A percentile compares a stretch with the other conserved stretches of the same genome.
Evolutionary conservation across 2,113 vertebrate genomes (phyloP).

Genomic region (Caranx melampygus): DNA sequence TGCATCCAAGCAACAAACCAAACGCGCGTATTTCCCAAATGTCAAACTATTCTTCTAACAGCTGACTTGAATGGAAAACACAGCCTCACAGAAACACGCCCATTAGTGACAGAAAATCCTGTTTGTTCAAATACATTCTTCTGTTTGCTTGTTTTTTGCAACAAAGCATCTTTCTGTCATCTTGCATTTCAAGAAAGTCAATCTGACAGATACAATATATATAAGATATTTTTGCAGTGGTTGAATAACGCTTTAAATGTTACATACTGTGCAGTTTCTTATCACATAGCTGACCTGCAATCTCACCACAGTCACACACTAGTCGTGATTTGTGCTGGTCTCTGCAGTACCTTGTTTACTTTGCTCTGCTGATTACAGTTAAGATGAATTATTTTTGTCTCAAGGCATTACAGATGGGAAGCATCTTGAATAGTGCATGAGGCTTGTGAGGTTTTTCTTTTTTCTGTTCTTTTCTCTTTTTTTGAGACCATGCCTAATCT

Average conservation of each 20-base stretch:
- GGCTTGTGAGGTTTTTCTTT: constrained; percentile 36
- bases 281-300: constrained; percentile 20
- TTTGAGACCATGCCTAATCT: constrained; percentile 44
- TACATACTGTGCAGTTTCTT: constrained; percentile 11
- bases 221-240: constrained; percentile 5
- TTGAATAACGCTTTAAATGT: constrained; percentile 1
- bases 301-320: constrained; percentile 17
- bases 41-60: background rate
- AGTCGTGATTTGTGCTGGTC: constrained; percentile 21
- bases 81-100: background rate
- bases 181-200: constrained; percentile 7
- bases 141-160: constrained; percentile 16
- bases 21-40: background rate
- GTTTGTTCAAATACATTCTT: constrained; percentile 18
- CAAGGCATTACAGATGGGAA: constrained; percentile 59
- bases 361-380: constrained; percentile 49
- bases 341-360: constrained; percentile 50
- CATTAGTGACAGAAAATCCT: background rate
- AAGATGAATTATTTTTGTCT: constrained; percentile 41
- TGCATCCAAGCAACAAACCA: background rate
- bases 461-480: background rate
- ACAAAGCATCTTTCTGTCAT: background rate
- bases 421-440: constrained; percentile 62
- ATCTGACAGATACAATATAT: constrained; percentile 10
- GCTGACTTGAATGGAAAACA: background rate